Percentiles rank a stretch among this genome's conserved stretches.
Conservation (phyloP, 92 coral and sea anemone species). For the Umimayanthus chanpuru region DNA sequence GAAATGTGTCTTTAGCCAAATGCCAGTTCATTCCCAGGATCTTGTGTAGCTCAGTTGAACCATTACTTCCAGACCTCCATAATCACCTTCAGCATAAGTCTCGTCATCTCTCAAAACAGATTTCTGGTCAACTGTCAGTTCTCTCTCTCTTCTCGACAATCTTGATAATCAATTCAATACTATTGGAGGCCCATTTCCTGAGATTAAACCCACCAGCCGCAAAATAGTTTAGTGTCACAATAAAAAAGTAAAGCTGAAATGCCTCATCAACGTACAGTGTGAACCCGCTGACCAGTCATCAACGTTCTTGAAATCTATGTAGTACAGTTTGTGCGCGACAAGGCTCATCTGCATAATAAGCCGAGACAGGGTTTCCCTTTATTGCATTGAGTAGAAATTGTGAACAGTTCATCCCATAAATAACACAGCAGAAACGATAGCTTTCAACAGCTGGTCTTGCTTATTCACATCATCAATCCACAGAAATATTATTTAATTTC, state of each 20-base stretch:
- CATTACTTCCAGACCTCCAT: conserved; percentile 56
- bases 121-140: conserved; percentile 2
- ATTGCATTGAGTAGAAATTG: conserved; percentile 65
- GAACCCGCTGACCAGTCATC: conserved; percentile 64
- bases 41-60: conserved; percentile 44
- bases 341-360: conserved; percentile 37
- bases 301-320: conserved; percentile 52
- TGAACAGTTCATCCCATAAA: conserved; percentile 69
- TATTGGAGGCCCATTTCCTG: too few species aligned
- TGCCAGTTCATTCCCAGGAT: conserved; percentile 34
- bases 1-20: conserved; percentile 44
- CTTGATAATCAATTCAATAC: too few species aligned
- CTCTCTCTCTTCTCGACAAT: background rate
- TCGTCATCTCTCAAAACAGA: conserved; percentile 6
- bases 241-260: conserved; percentile 29
- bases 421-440: conserved; percentile 57
- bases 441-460: too few species aligned
- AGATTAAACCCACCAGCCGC: background rate
- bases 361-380: conserved; percentile 50
- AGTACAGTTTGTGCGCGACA: conserved; percentile 40
- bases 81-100: conserved; percentile 53
- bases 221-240: conserved; percentile 47
- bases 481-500: too few species aligned
- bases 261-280: conserved; percentile 51
- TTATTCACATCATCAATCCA: too few species aligned